phyloP scores from a whole-genome alignment of 2,113 vertebrate genomes.

The Cinclus cinclus region DNA sequence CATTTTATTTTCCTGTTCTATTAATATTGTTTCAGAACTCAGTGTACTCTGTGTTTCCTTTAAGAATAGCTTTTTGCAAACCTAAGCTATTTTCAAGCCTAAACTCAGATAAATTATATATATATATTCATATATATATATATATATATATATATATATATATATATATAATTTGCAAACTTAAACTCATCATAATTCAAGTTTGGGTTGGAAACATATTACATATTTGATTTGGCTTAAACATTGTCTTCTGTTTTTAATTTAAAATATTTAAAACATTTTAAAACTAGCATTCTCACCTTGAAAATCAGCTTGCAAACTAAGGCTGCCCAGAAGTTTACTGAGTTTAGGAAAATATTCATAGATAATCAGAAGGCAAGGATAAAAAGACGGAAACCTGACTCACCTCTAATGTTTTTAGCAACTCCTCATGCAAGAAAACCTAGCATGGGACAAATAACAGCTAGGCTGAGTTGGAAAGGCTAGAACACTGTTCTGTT shows the following conservation, averaged over 20 bases:
- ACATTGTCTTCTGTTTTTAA: background rate
- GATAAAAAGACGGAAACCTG: slow-evolving; percentile 4
- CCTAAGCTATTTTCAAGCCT: background rate
- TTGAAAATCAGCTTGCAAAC: background rate
- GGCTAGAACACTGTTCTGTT: slow-evolving; percentile 47
- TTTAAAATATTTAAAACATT: background rate
- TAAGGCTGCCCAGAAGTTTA: background rate
- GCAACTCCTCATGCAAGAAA: slow-evolving; percentile 15
- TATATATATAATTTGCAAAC: background rate
- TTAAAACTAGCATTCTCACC: background rate
- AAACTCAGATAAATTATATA: background rate
- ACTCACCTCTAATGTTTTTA: background rate
- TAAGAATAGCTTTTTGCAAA: background rate
- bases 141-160: too few species aligned
- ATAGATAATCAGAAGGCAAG: background rate
- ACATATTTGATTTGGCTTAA: background rate
- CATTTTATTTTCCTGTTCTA: background rate
- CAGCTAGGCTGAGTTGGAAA: slow-evolving; percentile 30
- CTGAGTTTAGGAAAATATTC: background rate
- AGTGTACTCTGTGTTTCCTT: background rate
- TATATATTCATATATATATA: background rate
- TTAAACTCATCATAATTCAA: background rate
- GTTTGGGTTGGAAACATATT: background rate
- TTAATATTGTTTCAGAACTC: background rate
- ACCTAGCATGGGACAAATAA: slow-evolving; percentile 21